These are phyloP conservation scores for Eciton burchellii DNA, from an alignment of 1,140 invertebrate genomes.

Conservation along the genomic window DNA sequence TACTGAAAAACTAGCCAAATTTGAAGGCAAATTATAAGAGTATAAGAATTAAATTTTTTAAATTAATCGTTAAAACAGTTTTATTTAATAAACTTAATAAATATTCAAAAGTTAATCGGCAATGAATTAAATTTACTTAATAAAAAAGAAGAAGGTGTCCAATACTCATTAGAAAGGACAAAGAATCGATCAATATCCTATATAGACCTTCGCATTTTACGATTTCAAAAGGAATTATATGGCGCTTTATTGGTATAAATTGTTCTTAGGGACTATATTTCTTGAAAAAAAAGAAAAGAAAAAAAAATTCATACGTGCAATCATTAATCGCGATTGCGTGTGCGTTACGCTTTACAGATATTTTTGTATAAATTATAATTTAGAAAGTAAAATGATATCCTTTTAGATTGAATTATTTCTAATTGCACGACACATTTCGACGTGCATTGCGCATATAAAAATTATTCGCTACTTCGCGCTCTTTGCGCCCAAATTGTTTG, in stretches of 20 bases:
- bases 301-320: conserved; percentile 12
- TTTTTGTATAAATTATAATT: conserved; percentile 72
- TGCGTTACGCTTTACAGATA: conserved; percentile 64
- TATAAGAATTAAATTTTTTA: conserved; percentile 21
- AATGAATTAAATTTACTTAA: neutral
- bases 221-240: too few relatives aligned
- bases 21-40: neutral
- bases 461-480: too few relatives aligned
- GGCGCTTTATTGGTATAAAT: conserved; percentile 19
- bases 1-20: neutral
- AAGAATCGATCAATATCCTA: too few relatives aligned
- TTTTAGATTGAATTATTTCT: conserved; percentile 76
- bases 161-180: neutral
- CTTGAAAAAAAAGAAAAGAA: too few relatives aligned
- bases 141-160: neutral
- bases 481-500: conserved; percentile 58
- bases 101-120: neutral
- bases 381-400: conserved; percentile 79
- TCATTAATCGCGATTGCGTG: conserved; percentile 62
- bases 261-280: conserved; percentile 26
- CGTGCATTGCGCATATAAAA: conserved; percentile 56
- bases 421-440: conserved; percentile 74
- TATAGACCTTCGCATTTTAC: too few relatives aligned
- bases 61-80: conserved; percentile 17
- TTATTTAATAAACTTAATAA: conserved; percentile 10